Conservation (phyloP, 2,797 vertebrate species). For the Hybognathus amarus region DNA sequence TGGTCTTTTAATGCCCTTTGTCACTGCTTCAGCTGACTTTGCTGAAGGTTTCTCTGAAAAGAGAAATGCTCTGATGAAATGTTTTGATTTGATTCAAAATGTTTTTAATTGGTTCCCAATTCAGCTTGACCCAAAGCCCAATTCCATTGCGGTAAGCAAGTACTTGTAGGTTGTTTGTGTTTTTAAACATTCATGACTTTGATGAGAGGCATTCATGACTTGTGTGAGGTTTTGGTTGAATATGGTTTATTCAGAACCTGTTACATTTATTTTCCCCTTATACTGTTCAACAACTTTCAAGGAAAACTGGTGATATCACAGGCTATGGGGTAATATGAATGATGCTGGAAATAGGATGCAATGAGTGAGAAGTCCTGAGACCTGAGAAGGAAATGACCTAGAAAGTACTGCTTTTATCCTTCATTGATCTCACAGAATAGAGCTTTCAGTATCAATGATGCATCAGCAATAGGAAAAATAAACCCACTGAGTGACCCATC, state of each 20-base stretch:
- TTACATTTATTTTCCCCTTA: not conserved
- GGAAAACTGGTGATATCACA: not conserved
- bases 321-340: slow-evolving; percentile 7
- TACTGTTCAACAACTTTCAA: not conserved
- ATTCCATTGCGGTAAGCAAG: slow-evolving; percentile 61
- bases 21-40: slow-evolving; percentile 57
- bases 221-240: slow-evolving; percentile 1
- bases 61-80: slow-evolving; percentile 65
- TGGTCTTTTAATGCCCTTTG: slow-evolving; percentile 56
- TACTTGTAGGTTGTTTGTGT: slow-evolving; percentile 44
- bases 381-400: slow-evolving; percentile 29
- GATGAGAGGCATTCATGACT: not conserved
- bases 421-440: slow-evolving; percentile 46
- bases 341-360: slow-evolving; percentile 14
- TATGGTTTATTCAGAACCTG: not conserved
- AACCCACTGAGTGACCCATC: slow-evolving; percentile 15
- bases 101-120: slow-evolving; percentile 53
- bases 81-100: slow-evolving; percentile 53
- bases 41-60: slow-evolving; percentile 38
- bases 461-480: slow-evolving; percentile 35
- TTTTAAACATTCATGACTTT: slow-evolving; percentile 24
- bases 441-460: slow-evolving; percentile 38
- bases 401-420: slow-evolving; percentile 42
- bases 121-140: slow-evolving; percentile 18
- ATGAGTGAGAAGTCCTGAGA: slow-evolving; percentile 32